These are phyloP conservation scores for Cardiocondyla obscurior DNA, from an alignment of 1,140 invertebrate species.

Conservation along the genomic window DNA sequence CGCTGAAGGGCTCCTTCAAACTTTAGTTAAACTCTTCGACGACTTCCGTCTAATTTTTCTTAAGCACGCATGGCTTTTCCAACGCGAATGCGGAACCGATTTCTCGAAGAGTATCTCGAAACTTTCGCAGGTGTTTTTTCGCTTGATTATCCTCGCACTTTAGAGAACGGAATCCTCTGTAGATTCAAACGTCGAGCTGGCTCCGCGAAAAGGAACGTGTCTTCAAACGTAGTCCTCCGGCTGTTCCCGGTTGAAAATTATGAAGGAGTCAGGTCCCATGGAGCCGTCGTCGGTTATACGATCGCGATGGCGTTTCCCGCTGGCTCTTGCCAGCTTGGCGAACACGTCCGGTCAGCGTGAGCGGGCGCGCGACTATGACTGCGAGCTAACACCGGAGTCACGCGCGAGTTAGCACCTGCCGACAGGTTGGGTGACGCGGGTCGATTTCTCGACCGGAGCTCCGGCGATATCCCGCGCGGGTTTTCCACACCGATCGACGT, in stretches of 20 bases:
- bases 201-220: background rate
- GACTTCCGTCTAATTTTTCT: background rate
- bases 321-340: background rate
- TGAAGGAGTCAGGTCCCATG: background rate
- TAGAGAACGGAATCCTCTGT: background rate
- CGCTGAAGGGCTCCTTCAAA: background rate
- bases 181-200: background rate
- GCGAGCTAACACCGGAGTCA: conserved; percentile 68
- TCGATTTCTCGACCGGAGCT: conserved; percentile 50
- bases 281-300: background rate
- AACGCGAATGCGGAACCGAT: background rate
- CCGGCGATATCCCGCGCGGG: background rate
- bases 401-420: conserved; percentile 71
- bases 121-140: background rate
- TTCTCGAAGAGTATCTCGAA: background rate
- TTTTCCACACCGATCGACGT: background rate
- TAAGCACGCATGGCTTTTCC: background rate
- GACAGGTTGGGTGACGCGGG: conserved; percentile 35
- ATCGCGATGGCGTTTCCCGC: background rate
- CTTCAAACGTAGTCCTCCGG: background rate
- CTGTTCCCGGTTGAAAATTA: background rate
- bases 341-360: conserved; percentile 36
- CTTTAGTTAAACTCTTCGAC: no score
- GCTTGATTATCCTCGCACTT: background rate
- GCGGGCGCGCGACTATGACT: conserved; percentile 47